Evolutionary conservation across 1,140 invertebrate species (phyloP).

Genomic region (Sogatella furcifera): DNA sequence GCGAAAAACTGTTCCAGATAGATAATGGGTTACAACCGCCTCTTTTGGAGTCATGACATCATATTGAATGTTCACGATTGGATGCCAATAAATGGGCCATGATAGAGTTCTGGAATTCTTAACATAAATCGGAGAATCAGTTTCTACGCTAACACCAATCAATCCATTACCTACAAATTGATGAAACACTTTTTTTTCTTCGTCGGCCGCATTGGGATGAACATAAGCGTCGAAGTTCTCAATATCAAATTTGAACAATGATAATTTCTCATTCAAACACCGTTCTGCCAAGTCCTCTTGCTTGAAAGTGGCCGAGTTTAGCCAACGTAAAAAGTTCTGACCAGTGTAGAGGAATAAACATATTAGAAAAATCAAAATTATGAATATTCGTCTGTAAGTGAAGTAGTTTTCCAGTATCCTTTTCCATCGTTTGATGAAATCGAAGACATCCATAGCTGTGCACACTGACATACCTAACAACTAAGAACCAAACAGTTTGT

Average conservation of each 20-base stretch:
- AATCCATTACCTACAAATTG: constrained; percentile 73
- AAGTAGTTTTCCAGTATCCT: constrained; percentile 14
- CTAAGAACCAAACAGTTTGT: not conserved
- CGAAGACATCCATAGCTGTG: constrained; percentile 4
- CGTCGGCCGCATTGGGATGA: constrained; percentile 41
- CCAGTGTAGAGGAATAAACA: constrained; percentile 1
- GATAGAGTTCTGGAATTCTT: constrained; percentile 59
- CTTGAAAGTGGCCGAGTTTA: constrained; percentile 9
- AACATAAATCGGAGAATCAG: constrained; percentile 53
- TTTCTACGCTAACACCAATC: constrained; percentile 50
- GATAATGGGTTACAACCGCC: constrained; percentile 51
- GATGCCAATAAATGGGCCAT: constrained; percentile 58
- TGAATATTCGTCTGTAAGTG: not conserved
- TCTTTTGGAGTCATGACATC: constrained; percentile 36
- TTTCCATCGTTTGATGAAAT: constrained; percentile 9
- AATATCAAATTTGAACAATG: constrained; percentile 44
- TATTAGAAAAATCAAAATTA: not conserved
- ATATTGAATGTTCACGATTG: constrained; percentile 49
- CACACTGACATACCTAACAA: not conserved
- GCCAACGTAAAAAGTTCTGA: constrained; percentile 1
- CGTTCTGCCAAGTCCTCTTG: constrained; percentile 42
- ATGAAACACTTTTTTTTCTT: constrained; percentile 47
- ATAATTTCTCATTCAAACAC: constrained; percentile 52
- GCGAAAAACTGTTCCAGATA: constrained; percentile 53
- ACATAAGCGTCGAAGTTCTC: constrained; percentile 57